A percentile compares a stretch with the other conserved stretches of the same genome.
These are phyloP conservation scores for Synanceia verrucosa DNA, from an alignment of 2,797 vertebrate genomes.

Conservation along the genomic window DNA sequence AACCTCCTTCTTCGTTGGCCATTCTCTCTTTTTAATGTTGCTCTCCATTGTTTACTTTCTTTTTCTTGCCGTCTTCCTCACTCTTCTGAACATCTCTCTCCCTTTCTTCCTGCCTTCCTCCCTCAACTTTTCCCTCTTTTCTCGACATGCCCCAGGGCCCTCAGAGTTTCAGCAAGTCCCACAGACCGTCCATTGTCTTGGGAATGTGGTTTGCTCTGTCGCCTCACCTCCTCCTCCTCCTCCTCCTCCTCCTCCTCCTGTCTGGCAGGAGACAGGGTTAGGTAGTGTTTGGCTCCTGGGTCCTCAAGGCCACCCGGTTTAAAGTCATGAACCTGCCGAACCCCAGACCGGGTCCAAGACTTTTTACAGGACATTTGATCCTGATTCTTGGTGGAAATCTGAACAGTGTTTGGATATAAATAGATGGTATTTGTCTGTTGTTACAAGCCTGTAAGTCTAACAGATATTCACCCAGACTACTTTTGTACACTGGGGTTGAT, in stretches of 20 bases:
- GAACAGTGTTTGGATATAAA: conserved; percentile 15
- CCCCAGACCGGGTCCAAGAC: conserved; percentile 26
- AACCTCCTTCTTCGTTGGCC: conserved; percentile 26
- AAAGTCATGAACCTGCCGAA: conserved; percentile 43
- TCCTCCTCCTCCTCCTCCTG: conserved; percentile 27
- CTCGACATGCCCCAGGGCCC: conserved; percentile 60
- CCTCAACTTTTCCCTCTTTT: conserved; percentile 36
- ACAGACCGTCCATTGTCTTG: conserved; percentile 83
- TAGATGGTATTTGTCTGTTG: conserved; percentile 7
- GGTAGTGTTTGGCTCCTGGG: conserved; percentile 68
- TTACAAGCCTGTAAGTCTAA: background rate
- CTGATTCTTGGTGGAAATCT: conserved; percentile 11
- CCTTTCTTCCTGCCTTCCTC: conserved; percentile 20
- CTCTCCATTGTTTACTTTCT: conserved; percentile 5
- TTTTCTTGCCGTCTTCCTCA: background rate
- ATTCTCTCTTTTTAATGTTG: background rate
- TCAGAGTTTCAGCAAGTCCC: conserved; percentile 64
- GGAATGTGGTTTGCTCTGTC: conserved; percentile 73
- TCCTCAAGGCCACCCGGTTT: conserved; percentile 70
- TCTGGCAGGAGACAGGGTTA: conserved; percentile 65
- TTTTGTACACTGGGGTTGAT: background rate
- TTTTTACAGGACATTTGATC: conserved; percentile 32
- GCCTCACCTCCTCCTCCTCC: conserved; percentile 44
- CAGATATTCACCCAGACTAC: background rate
- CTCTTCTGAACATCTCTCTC: conserved; percentile 14